Evolutionary conservation across 1,140 invertebrate genomes (phyloP).

Genomic region (Anthonomus grandis): DNA sequence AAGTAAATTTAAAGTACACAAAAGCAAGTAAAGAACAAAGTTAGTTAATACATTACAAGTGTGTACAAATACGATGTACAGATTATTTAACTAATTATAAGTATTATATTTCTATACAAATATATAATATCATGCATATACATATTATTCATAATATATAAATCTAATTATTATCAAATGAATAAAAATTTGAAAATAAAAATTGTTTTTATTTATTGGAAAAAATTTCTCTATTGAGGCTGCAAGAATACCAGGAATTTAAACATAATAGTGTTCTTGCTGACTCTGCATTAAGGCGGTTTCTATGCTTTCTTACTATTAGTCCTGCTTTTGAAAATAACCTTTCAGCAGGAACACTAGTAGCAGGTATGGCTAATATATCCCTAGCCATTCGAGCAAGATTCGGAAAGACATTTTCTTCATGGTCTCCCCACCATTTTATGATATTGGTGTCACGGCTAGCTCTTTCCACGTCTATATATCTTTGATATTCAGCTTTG

Average conservation of each 20-base stretch:
- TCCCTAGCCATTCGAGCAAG: slow-evolving; percentile 18
- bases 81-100: too few species aligned
- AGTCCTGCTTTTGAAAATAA: slow-evolving; percentile 22
- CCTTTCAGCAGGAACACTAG: slow-evolving; percentile 20
- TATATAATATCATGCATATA: too few species aligned
- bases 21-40: too few species aligned
- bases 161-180: too few species aligned
- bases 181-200: too few species aligned
- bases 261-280: slow-evolving; percentile 3
- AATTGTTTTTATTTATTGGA: too few species aligned
- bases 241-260: not conserved
- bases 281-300: slow-evolving; percentile 10
- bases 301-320: slow-evolving; percentile 19
- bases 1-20: too few species aligned
- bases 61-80: too few species aligned
- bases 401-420: slow-evolving; percentile 22
- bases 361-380: slow-evolving; percentile 11
- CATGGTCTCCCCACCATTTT: slow-evolving; percentile 25
- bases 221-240: too few species aligned
- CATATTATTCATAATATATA: too few species aligned
- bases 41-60: too few species aligned
- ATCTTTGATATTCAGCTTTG: not conserved
- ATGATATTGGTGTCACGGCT: slow-evolving; percentile 17
- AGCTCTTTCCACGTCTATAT: not conserved
- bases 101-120: too few species aligned